Evolutionary conservation across 2,888 invertebrate species (phyloP), one percentile per base, ranked within the genome.

Genomic region (Ceraclea dissimilis): DNA sequence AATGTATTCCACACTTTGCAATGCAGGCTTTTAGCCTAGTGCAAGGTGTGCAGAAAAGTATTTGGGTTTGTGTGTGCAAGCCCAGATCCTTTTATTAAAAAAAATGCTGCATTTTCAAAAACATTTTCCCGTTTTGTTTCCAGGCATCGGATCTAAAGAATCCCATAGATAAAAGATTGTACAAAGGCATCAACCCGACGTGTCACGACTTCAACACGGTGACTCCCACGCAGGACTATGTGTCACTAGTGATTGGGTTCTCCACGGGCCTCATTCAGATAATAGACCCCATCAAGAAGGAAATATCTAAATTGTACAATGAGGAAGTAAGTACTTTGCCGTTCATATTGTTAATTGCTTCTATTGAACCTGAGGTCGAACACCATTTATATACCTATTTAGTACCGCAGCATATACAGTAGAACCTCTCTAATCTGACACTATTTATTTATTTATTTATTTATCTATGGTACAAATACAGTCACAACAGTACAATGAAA

Each of bases 181-280:
- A 99, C 75, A 98, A 98, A 79, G 97, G 97, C 68, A 97, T 96
- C 52, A 95, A 93, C 76, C 99, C 98, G 17, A 99, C 98, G 21
- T 97, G 97, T 74, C 99, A 99, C 70, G 96, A 97, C 77, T 98
- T 99, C 75, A 98, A 98, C 79, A 82, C 84, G 51, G 80, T 85
- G 63, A 86, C 88, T 52, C 88, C 90, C 68, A 86, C 87, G 57
- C 78, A 83, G 16, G 93, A 94, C 60, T 88, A 88, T 71, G 90
- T 93, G 19, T 88, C 90, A 53, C 80, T 99, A 63, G 80, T 98
- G 66, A 93, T 99, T 67, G 99, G 99, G 57, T 98, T 99, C 78
- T 94, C 95, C 66, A 96, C 95, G 21, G 99, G 99, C 62, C 97
- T 98, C 78, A 92, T 98, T 69, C 97, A 98, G 74, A 80, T 98